A percentile compares a stretch with the other conserved stretches of the same genome.
These are phyloP conservation scores for Sprattus sprattus DNA, from an alignment of 2,113 vertebrate species.

Conservation along the genomic window DNA sequence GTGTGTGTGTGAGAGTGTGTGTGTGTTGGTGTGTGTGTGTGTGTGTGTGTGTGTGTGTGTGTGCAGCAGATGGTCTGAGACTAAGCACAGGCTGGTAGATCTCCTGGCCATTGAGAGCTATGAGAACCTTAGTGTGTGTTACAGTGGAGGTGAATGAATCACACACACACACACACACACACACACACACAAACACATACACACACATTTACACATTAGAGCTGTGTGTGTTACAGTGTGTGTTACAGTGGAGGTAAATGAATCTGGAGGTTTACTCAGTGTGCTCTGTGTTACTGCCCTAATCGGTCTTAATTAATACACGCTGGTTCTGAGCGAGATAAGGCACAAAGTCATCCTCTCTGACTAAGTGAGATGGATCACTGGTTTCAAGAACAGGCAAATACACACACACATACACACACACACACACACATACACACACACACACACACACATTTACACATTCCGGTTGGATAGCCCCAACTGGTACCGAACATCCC, in stretches of 20 bases:
- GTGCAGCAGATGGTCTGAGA: not conserved
- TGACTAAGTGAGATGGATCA: slow-evolving; percentile 9
- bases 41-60: not conserved
- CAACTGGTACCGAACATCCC: not conserved
- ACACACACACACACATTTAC: slow-evolving; percentile 12
- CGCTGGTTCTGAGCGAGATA: not conserved
- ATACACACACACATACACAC: not conserved
- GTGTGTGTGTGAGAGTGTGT: not conserved
- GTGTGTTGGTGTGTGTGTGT: not conserved
- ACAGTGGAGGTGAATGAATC: not conserved
- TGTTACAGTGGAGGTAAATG: not conserved
- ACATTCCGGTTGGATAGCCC: slow-evolving; percentile 4
- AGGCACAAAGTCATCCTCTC: not conserved
- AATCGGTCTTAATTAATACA: not conserved
- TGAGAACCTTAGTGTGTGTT: not conserved
- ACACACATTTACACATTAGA: no score
- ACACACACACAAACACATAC: no score
- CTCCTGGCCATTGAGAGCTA: not conserved
- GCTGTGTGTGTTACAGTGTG: no score
- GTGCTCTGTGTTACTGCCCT: not conserved
- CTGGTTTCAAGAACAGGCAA: not conserved
- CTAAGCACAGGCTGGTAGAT: not conserved
- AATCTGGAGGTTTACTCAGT: not conserved
- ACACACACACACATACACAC: not conserved
- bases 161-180: no score